Evolutionary conservation across 2,797 vertebrate species (phyloP), one percentile per base, ranked within the genome.

Genomic region (Hylomyscus alleni): DNA sequence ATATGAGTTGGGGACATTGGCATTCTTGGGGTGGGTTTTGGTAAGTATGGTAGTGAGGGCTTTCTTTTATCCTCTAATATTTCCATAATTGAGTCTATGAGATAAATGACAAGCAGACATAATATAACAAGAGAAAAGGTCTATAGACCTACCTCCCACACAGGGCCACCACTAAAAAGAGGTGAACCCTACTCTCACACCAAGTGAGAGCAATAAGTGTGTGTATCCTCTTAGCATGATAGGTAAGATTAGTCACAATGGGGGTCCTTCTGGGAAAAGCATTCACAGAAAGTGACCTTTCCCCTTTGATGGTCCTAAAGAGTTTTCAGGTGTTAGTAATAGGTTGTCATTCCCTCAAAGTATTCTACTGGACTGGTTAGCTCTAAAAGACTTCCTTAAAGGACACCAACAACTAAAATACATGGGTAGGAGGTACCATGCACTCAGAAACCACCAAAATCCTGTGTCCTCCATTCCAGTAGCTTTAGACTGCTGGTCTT

Each of bases 381-480:
- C 50, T 58, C 90, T 72, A 34, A 90, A 69, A 85, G 83, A 60
- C 17, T 78, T 15, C 19, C 7, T 14, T 65, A 67, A 69, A 72
- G 80, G 54, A 77, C 8, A 37, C 44, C 44, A 52, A 91, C 34
- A 95, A 65, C 81, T 75, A 89, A 94, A 78, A 83, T 37, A n/a
- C 44, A 52, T 9, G 84, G 24, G 34, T 31, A 14, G 24, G 50
- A 81, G 54, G 12, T 4, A 40, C 60, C 31, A 40, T 72, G n/a
- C 11, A 9, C 4, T 75, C 50, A 58, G 10, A 26, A 58, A 82
- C 60, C 20, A 76, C 17, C 24, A 62, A 67, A 37, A 44, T 76
- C n/a, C 40, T 47, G 3, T 20, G 10, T 40, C 40, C 54, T 37
- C 93, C 52, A 17, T 22, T 3, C 2, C 22, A 47, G 3, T 75